phyloP scores from a whole-genome alignment of 2,797 vertebrate genomes.

The Anableps anableps region DNA sequence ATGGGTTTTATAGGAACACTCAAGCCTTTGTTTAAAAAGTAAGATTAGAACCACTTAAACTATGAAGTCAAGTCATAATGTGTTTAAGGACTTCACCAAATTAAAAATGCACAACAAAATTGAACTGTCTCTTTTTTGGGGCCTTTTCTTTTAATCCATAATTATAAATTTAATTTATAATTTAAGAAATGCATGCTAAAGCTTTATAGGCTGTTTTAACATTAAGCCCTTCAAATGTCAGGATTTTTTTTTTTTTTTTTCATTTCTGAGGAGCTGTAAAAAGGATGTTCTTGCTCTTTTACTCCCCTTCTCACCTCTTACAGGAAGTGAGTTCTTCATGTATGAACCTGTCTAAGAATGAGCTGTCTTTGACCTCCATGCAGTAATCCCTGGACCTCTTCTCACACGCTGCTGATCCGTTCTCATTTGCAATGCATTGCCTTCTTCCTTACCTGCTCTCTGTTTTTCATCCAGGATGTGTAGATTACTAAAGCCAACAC shows the following conservation, averaged over 20 bases:
- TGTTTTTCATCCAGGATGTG: slow-evolving; percentile 61
- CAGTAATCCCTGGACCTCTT: slow-evolving; percentile 70
- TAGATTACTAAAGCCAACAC: slow-evolving; percentile 69
- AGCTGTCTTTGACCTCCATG: slow-evolving; percentile 55
- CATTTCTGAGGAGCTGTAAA: slow-evolving; percentile 49
- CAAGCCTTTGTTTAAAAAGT: neutral
- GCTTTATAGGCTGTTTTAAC: slow-evolving; percentile 29
- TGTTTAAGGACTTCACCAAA: neutral
- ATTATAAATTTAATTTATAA: slow-evolving; percentile 63
- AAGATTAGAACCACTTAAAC: neutral
- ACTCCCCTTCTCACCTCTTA: slow-evolving; percentile 17
- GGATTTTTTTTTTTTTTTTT: slow-evolving; percentile 29
- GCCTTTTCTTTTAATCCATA: slow-evolving; percentile 45
- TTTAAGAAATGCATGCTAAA: slow-evolving; percentile 58
- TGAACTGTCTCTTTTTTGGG: neutral
- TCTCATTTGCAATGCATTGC: slow-evolving; percentile 56
- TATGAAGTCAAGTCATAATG: neutral
- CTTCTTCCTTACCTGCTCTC: slow-evolving; percentile 52
- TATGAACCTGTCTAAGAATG: slow-evolving; percentile 44
- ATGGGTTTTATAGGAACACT: neutral
- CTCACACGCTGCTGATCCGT: slow-evolving; percentile 68
- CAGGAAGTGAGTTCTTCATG: slow-evolving; percentile 52
- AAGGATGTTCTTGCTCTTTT: slow-evolving; percentile 29
- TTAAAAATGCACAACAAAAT: neutral
- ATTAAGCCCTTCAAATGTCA: slow-evolving; percentile 31